Percentiles rank a stretch among this genome's conserved stretches.
Evolutionary conservation across 2,888 invertebrate species (phyloP).

Genomic region (Drosophila paracracens): DNA sequence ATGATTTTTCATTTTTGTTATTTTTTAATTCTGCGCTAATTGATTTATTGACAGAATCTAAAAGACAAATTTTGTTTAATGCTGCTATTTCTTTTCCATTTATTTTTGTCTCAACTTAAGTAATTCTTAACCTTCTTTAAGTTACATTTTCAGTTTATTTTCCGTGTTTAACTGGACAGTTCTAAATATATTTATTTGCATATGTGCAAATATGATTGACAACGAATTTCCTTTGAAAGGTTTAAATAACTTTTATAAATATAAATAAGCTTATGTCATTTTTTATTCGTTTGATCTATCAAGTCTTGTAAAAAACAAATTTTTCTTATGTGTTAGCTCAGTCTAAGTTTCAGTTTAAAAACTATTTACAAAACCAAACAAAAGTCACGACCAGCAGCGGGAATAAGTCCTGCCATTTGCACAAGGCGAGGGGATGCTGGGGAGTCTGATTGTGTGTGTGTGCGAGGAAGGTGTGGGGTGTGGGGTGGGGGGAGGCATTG

Average conservation of each 20-base stretch:
- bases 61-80: background rate
- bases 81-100: background rate
- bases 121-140: background rate
- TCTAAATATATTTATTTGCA: too few relatives aligned
- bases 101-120: background rate
- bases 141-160: background rate
- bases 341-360: background rate
- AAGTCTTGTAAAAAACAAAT: background rate
- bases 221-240: background rate
- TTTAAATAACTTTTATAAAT: background rate
- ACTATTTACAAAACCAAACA: background rate
- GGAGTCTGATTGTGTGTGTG: background rate
- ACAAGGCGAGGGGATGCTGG: slow-evolving; percentile 5
- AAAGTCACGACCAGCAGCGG: slow-evolving; percentile 1
- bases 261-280: background rate
- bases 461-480: background rate
- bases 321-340: background rate
- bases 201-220: background rate
- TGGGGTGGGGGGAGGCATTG: background rate
- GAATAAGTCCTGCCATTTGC: slow-evolving; percentile 4
- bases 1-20: too few relatives aligned
- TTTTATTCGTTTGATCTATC: background rate
- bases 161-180: background rate
- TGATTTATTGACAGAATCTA: background rate
- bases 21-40: background rate